These are phyloP conservation scores for Sebastes minor DNA, from an alignment of 2,797 vertebrate species.

Conservation along the genomic window DNA sequence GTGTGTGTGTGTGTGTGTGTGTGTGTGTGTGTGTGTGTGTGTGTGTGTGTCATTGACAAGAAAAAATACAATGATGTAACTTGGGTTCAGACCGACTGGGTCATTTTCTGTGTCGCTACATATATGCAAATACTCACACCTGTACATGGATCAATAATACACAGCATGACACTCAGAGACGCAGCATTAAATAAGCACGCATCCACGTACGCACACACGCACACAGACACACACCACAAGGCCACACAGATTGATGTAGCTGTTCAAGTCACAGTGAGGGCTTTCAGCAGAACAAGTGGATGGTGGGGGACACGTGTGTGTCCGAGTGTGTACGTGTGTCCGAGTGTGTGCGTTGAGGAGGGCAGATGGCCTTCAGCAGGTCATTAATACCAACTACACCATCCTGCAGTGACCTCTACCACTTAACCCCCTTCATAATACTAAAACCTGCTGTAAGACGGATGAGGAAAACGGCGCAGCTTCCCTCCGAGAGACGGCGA, in stretches of 20 bases:
- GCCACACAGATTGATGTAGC: background rate
- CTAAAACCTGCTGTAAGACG: slow-evolving; percentile 3
- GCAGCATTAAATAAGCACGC: background rate
- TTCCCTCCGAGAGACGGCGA: background rate
- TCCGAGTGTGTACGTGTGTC: background rate
- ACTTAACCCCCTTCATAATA: slow-evolving; percentile 31
- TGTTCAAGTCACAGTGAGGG: background rate
- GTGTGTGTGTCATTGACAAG: background rate
- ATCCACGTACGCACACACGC: background rate
- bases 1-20: background rate
- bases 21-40: background rate
- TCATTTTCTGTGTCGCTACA: background rate
- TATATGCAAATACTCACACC: background rate
- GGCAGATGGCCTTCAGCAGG: slow-evolving; percentile 44
- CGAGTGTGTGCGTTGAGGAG: background rate
- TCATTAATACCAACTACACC: slow-evolving; percentile 45
- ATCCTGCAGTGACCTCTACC: slow-evolving; percentile 32
- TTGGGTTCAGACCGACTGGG: background rate
- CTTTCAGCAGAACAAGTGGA: background rate
- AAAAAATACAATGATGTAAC: background rate
- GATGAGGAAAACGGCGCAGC: background rate
- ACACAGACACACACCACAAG: background rate
- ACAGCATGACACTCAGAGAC: background rate
- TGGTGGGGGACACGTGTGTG: background rate
- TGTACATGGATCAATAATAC: background rate